Percentiles rank a stretch among this genome's conserved stretches.
phyloP scores from a whole-genome alignment of 2,888 invertebrate genomes.

The Caenorhabditis wallacei region DNA sequence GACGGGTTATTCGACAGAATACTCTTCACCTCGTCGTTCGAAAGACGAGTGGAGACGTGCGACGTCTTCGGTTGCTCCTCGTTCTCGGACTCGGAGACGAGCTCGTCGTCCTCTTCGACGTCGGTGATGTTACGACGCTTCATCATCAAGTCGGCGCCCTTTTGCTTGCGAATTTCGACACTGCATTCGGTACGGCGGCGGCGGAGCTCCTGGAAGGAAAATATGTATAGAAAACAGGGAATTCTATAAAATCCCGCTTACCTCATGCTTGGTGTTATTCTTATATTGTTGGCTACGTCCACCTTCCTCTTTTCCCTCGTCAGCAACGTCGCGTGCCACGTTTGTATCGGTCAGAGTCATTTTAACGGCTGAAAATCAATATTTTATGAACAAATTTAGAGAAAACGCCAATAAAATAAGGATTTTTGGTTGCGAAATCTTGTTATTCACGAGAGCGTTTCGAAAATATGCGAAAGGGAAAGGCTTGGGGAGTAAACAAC shows the following conservation, averaged over 20 bases:
- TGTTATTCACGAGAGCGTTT: too few relatives aligned
- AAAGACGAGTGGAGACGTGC: constrained; percentile 24
- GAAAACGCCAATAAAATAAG: not conserved
- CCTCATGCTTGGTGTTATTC: constrained; percentile 79
- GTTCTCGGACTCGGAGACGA: constrained; percentile 27
- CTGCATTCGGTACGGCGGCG: constrained; percentile 92
- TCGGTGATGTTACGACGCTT: constrained; percentile 86
- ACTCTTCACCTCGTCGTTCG: constrained; percentile 71
- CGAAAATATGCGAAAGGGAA: too few relatives aligned
- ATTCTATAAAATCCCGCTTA: constrained; percentile 13
- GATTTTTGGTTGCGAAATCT: too few relatives aligned
- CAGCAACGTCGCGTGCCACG: constrained; percentile 11
- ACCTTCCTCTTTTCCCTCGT: constrained; percentile 60
- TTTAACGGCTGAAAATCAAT: constrained; percentile 18
- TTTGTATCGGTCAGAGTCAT: constrained; percentile 64
- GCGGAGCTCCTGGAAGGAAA: constrained; percentile 85
- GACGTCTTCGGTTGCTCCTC: constrained; percentile 34
- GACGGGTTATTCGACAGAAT: constrained; percentile 74
- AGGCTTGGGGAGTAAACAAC: too few relatives aligned
- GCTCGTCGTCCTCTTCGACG: constrained; percentile 64
- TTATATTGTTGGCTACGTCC: constrained; percentile 79
- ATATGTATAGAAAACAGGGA: not conserved
- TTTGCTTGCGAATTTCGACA: constrained; percentile 93
- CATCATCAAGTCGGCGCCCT: constrained; percentile 94
- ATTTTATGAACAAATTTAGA: not conserved